These are phyloP conservation scores for Malacoraja senta DNA, from an alignment of 2,797 vertebrate genomes.

Conservation along the genomic window DNA sequence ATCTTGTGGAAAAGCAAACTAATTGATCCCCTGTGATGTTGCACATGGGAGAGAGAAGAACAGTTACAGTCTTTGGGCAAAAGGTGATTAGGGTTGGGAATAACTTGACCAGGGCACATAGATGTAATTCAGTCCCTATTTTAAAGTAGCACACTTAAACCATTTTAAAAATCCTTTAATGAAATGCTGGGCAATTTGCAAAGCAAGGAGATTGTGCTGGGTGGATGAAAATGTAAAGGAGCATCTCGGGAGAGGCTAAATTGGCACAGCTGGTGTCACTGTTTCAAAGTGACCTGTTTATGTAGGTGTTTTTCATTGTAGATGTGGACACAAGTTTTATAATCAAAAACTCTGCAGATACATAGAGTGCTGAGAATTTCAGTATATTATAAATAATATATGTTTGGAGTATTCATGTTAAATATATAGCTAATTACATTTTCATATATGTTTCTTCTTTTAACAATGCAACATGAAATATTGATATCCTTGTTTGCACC, in stretches of 20 bases:
- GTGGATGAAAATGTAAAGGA: not conserved
- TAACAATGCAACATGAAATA: not conserved
- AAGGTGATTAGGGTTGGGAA: not conserved
- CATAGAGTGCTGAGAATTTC: not conserved
- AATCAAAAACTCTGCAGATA: not conserved
- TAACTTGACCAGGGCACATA: not conserved
- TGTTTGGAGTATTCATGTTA: not conserved
- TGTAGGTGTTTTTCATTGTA: not conserved
- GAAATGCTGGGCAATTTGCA: not conserved
- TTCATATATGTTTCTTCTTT: not conserved
- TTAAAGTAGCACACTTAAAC: not conserved
- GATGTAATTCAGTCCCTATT: not conserved
- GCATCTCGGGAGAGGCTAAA: not conserved
- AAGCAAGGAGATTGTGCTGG: not conserved
- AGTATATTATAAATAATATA: not conserved
- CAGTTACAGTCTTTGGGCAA: not conserved
- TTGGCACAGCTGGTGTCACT: not conserved
- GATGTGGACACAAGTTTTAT: not conserved
- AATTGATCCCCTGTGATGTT: not conserved
- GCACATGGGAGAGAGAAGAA: not conserved
- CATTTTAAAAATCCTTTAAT: not conserved
- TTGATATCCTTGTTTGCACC: not conserved
- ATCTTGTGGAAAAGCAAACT: not conserved
- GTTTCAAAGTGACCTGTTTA: not conserved
- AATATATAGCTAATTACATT: constrained; percentile 1